Evolutionary conservation across 2,888 invertebrate species (phyloP).

Genomic region (Phasia obesa): DNA sequence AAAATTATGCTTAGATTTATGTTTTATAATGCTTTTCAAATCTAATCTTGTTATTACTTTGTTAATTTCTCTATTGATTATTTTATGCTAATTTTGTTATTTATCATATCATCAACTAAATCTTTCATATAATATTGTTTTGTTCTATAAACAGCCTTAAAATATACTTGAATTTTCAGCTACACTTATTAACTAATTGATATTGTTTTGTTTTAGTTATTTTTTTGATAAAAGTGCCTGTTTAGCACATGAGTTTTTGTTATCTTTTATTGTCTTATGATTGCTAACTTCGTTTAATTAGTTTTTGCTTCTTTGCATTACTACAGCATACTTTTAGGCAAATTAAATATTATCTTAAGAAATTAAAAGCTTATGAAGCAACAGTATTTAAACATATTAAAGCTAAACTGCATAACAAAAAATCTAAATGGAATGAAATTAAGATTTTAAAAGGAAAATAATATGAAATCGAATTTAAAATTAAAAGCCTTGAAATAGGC

Average conservation of each 20-base stretch:
- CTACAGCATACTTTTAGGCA: constrained; percentile 33
- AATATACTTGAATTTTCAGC: constrained; percentile 14
- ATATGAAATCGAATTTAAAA: neutral
- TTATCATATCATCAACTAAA: neutral
- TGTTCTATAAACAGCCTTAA: constrained; percentile 22
- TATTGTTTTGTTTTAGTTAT: constrained; percentile 2
- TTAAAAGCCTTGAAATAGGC: too few species aligned
- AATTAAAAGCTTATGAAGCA: neutral
- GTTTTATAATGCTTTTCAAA: neutral
- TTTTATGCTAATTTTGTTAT: neutral
- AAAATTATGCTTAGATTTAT: neutral
- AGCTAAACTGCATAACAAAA: neutral
- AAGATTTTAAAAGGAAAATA: neutral
- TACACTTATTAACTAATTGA: constrained; percentile 19
- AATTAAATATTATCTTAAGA: neutral
- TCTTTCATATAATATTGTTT: neutral
- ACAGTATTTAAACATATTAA: neutral
- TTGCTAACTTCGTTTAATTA: constrained; percentile 26
- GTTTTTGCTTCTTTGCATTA: neutral
- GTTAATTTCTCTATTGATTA: neutral
- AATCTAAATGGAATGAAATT: neutral
- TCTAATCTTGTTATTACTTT: neutral
- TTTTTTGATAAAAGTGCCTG: neutral
- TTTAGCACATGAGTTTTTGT: constrained; percentile 19
- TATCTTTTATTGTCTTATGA: neutral